Evolutionary conservation across 2,888 invertebrate species (phyloP), one percentile per base, ranked within the genome.

Genomic region (Leptinotarsa haldemani): DNA sequence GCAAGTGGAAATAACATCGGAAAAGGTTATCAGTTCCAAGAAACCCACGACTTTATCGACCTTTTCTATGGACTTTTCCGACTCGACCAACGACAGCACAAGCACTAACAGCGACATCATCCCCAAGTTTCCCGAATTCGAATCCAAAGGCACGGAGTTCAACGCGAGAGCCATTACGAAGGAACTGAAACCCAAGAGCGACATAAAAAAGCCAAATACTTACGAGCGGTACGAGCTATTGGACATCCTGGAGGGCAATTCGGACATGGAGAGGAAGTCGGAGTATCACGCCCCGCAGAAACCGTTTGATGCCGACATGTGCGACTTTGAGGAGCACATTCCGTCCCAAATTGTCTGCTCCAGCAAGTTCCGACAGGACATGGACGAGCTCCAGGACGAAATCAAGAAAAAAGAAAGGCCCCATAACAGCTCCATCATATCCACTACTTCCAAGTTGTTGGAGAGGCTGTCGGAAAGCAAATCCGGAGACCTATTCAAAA

Each of bases 1-100:
- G 25, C 90, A 91, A 82, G 89, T 88, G 1, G 88, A 90, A 18
- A 91, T 91, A 82, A 89, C 90, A 9, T 88, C 90, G 0, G 80
- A 82, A 5, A 77, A 80, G 65, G 78, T 81, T 0, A 82, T 80
- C 12, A 80, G 74, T 22, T 90, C 82, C 65, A 81, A 82, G 40
- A 86, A 85, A 77, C 84, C 85, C 0, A 80, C 84, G 15, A 86
- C 83, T 13, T 76, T 87, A 20, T 81, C 84, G 9, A 85, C 78
- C 76, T 86, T 87, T 74, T 86, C 87, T 2, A 83, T 86, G 81
- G 87, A 87, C 79, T 87, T 85, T 77, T 83, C 83, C 9, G 85
- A 85, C 67, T 76, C 83, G 3, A 79, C 77, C 15, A 78, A 75
- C 65, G 73, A 76, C 58, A 80, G 73, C 48, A 67, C 61, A 53